These are phyloP conservation scores for Molossus alvarezi DNA, from an alignment of 2,797 vertebrate genomes.

Conservation along the genomic window DNA sequence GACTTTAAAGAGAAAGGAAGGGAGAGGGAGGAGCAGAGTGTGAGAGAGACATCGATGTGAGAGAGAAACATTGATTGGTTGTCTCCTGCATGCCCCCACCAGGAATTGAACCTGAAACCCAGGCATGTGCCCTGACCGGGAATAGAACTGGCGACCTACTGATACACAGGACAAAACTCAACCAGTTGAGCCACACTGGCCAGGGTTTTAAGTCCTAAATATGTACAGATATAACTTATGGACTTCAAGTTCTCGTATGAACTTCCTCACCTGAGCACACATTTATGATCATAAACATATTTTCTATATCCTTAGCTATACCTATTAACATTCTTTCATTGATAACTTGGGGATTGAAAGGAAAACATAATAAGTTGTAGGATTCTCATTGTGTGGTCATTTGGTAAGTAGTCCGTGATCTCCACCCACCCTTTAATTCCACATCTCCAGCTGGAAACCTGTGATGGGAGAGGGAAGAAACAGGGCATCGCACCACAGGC, in stretches of 20 bases:
- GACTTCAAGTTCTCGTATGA: neutral
- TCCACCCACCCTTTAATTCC: neutral
- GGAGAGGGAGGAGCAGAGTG: too few species aligned
- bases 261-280: neutral
- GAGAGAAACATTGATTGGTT: too few species aligned
- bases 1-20: too few species aligned
- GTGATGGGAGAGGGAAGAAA: neutral
- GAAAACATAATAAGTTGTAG: neutral
- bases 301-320: neutral
- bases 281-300: neutral
- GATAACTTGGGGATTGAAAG: too few species aligned
- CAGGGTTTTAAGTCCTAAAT: neutral
- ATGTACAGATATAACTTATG: neutral
- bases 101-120: too few species aligned
- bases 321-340: neutral
- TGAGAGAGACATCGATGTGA: too few species aligned
- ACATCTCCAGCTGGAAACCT: neutral
- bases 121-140: too few species aligned
- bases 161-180: too few species aligned
- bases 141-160: too few species aligned
- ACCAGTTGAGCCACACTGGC: too few species aligned
- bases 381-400: neutral
- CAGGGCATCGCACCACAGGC: neutral
- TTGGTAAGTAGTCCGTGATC: neutral
- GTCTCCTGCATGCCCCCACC: too few species aligned